These are phyloP conservation scores for Megaleporinus macrocephalus DNA, from an alignment of 2,113 vertebrate species.

Conservation along the genomic window DNA sequence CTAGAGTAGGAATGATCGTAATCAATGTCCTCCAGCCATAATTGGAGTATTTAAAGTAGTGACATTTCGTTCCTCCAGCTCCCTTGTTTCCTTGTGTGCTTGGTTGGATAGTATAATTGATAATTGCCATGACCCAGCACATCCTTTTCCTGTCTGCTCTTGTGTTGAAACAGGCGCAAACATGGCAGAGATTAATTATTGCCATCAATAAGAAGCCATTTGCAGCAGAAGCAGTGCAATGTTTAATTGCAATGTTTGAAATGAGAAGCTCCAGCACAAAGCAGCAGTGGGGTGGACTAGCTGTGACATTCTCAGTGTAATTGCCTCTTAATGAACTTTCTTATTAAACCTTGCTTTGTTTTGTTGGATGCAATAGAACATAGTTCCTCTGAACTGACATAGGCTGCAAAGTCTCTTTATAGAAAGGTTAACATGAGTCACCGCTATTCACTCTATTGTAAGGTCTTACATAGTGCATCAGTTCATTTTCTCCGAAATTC, in stretches of 20 bases:
- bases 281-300: slow-evolving; percentile 33
- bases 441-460: not conserved
- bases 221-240: slow-evolving; percentile 14
- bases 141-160: not conserved
- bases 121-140: not conserved
- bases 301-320: slow-evolving; percentile 23
- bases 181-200: slow-evolving; percentile 10
- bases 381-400: not conserved
- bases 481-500: not conserved
- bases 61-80: not conserved
- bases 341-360: slow-evolving; percentile 35
- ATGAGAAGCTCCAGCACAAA: slow-evolving; percentile 20
- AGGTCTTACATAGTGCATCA: not conserved
- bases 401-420: not conserved
- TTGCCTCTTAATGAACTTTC: slow-evolving; percentile 28
- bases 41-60: not conserved
- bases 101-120: not conserved
- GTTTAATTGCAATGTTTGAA: slow-evolving; percentile 36
- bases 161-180: slow-evolving; percentile 2
- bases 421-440: not conserved
- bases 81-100: not conserved
- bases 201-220: slow-evolving; percentile 18
- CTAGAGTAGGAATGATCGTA: not conserved
- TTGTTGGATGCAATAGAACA: not conserved
- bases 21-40: not conserved